Evolutionary conservation across 2,888 invertebrate genomes (phyloP).

Genomic region (Eristalis pertinax): DNA sequence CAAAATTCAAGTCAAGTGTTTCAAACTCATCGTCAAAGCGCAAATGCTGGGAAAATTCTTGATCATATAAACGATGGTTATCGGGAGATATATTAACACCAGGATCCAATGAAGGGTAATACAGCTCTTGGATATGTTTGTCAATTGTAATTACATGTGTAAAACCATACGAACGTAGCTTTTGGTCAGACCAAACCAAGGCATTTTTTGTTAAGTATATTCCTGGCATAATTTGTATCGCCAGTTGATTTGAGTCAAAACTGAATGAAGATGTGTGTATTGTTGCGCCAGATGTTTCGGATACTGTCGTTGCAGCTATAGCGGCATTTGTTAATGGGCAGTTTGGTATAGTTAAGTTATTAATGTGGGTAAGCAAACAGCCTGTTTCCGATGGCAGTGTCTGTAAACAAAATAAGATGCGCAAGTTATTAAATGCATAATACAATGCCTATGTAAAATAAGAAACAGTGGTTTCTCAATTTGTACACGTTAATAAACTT

Average conservation of each 20-base stretch:
- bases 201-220: slow-evolving; percentile 76
- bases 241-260: slow-evolving; percentile 55
- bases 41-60: slow-evolving; percentile 39
- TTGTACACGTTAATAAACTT: too few species aligned
- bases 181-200: slow-evolving; percentile 75
- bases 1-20: slow-evolving; percentile 77
- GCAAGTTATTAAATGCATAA: neutral
- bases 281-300: slow-evolving; percentile 2
- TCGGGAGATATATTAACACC: slow-evolving; percentile 45
- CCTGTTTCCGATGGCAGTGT: slow-evolving; percentile 47
- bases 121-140: slow-evolving; percentile 75
- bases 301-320: slow-evolving; percentile 16
- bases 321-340: slow-evolving; percentile 35
- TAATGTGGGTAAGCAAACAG: slow-evolving; percentile 24
- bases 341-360: slow-evolving; percentile 39
- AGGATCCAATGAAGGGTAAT: slow-evolving; percentile 70
- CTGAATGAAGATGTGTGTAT: neutral
- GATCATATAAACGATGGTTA: slow-evolving; percentile 23
- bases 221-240: slow-evolving; percentile 75
- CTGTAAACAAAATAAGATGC: slow-evolving; percentile 6
- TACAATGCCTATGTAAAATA: too few species aligned
- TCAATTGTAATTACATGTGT: slow-evolving; percentile 77
- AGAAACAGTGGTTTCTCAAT: too few species aligned
- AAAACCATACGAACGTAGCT: slow-evolving; percentile 75
- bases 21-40: slow-evolving; percentile 74